Evolutionary conservation across 1,140 invertebrate genomes (phyloP), one percentile per base, ranked within the genome.

Genomic region (Arctopsyche grandis): DNA sequence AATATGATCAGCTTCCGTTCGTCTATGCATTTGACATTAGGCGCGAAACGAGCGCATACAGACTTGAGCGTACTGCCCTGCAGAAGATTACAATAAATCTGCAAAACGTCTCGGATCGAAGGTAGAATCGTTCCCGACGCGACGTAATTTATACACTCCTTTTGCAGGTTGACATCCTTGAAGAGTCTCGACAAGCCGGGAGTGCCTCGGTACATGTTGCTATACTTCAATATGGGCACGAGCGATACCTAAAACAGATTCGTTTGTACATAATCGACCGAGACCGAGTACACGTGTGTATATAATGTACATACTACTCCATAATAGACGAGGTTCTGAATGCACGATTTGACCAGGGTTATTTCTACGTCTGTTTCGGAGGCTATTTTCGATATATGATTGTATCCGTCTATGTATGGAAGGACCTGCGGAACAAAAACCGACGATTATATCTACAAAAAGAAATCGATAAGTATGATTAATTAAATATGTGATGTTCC

Each of bases 201-300:
- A 3, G 96, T 98, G 10, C 93, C 92, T 69, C 94, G 93, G 86
- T 98, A 99, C 80, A 97, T 93, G 87, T 98, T 98, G 80, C 95
- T 94, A 86, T 98, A 99, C 85, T 96, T 96, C 83, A 99, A 94
- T 82, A 99, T 93, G 9, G 97, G 95, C 71, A 98, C 93, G 24
- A 99, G 85, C 16, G 93, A 93, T 1, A 96, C 92, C 83, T 93
- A 91, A 83, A 93, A 94, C 16, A 80, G 29, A 75, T 69, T 44
- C 75, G 69, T 69, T 73, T 70, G 29, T 75, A 29, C 5, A 52
- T n/a, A 29, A 78, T 38, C 29, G 9, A 66, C 5, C 63, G 22
- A 26, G 3, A 26, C 12, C 3, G 5, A 66, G 5, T 16, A 14
- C 63, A 26, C 5, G 21, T 38, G 19, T 7, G 29, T 38, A 66